These are phyloP conservation scores for Pterois miles DNA, from an alignment of 2,797 vertebrate species.

Conservation along the genomic window DNA sequence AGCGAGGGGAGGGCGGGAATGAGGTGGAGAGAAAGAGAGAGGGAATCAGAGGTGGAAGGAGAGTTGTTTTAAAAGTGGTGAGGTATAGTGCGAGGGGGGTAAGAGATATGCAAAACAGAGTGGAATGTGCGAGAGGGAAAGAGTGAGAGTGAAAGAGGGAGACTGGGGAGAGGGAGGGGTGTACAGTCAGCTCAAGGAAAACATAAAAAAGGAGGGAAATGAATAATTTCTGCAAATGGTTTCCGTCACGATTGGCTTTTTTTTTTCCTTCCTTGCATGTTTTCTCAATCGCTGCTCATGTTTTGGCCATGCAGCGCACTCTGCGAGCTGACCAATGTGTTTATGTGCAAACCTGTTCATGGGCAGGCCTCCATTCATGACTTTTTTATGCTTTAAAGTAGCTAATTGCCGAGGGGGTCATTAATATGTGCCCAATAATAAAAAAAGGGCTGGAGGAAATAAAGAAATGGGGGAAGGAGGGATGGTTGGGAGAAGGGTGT, in stretches of 20 bases:
- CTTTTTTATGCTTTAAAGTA: slow-evolving; percentile 59
- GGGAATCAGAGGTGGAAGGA: slow-evolving; percentile 52
- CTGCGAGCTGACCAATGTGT: slow-evolving; percentile 74
- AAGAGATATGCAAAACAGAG: slow-evolving; percentile 77
- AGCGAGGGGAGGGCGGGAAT: slow-evolving; percentile 68
- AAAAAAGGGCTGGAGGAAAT: slow-evolving; percentile 37
- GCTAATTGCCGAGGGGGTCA: slow-evolving; percentile 64
- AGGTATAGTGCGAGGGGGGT: slow-evolving; percentile 60
- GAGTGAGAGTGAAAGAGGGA: slow-evolving; percentile 69
- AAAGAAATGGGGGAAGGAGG: slow-evolving; percentile 20
- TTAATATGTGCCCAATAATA: slow-evolving; percentile 53
- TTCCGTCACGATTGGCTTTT: slow-evolving; percentile 72
- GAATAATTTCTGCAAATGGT: slow-evolving; percentile 81
- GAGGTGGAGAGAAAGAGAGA: slow-evolving; percentile 45
- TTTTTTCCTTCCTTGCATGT: slow-evolving; percentile 62
- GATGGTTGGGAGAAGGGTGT: slow-evolving; percentile 8
- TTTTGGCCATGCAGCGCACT: slow-evolving; percentile 59
- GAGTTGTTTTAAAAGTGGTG: slow-evolving; percentile 71
- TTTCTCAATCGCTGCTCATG: slow-evolving; percentile 63
- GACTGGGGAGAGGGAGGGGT: slow-evolving; percentile 69
- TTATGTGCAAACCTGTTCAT: slow-evolving; percentile 81
- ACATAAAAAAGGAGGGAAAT: slow-evolving; percentile 83
- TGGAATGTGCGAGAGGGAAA: slow-evolving; percentile 76
- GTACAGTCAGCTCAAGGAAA: slow-evolving; percentile 76
- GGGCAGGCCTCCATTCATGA: slow-evolving; percentile 65